Base-by-base conservation (phyloP, 2,888 invertebrate genomes). In the Aporophyla lueneburgensis region DNA sequence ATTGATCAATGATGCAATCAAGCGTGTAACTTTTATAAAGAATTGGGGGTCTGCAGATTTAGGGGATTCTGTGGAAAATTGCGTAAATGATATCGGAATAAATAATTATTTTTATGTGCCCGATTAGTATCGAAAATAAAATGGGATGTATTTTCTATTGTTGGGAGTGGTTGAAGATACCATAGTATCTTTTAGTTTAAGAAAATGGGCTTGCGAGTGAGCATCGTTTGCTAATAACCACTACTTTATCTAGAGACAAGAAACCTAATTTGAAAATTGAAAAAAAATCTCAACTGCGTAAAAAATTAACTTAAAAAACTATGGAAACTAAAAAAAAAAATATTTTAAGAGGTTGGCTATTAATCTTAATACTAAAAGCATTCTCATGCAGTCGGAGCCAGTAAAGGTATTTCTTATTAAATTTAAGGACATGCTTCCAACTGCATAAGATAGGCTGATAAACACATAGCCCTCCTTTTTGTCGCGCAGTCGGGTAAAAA, bases 1-100 rank as follows among this genome's bases (percentile, higher is more conserved):
- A 81, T 81, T 86, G 82, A 78, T 77, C 87, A 86, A 72, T 74
- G 69, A 77, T 43, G 63, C 46, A 86, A 67, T 85, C 70, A 85
- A 40, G 68, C 74, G 77, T 71, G 49, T 59, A 56, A 66, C 43
- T 74, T 78, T 63, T 51, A 58, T 27, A 21, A 67, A 61, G 21
- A 61, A 53, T 78, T 49, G 1, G 61, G 54, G 49, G 12, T 51
- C 27, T 5, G 40, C 0, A 16, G 7, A 10, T 21, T 24, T 21
- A 0, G 19, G 27, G 2, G 7, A 53, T 73, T 53, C 16, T 51
- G 12, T n/a, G 1, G 12, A 51, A 43, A 7, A 54, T 43, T 73
- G 3, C 1, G 43, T 59, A 14, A 72, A 24, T 40, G 12, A 67
- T 54, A n/a, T 67, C 6, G 6, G n/a, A 33, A 51, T 2, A 49